Base-by-base conservation (phyloP, 1,140 invertebrate genomes). In the Theocolax elegans region DNA sequence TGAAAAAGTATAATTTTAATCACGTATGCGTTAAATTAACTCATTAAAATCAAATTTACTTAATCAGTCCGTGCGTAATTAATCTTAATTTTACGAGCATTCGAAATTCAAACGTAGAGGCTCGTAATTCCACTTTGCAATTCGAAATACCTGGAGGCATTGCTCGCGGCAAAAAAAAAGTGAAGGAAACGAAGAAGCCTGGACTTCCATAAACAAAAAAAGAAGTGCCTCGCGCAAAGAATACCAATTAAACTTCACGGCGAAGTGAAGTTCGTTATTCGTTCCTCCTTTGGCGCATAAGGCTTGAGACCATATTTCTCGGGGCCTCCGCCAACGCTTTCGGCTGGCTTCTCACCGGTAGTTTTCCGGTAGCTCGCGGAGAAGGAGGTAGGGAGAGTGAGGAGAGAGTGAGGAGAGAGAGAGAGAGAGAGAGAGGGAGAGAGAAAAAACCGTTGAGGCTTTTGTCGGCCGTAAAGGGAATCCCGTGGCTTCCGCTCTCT, bases 401-500 rank as follows among this genome's bases (percentile, higher is more conserved):
- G 38, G 51, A 29, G 21, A 25, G 25, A 27, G 15, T 7, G n/a
- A 27, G n/a, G 51, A 31, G 23, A 54, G 64, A 60, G 51, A 31
- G 27, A 54, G 23, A 15, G 29, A 19, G n/a, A 60, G 21, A 44
- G 7, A 19, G 25, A 48, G 27, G 3, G 9, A 31, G 19, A 60
- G 35, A 31, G 51, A 29, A 23, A 54, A 68, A 64, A 71, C 56
- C 68, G 35, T 70, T 64, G 64, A 70, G 48, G 63, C 63, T 72
- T 74, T 72, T 72, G 70, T 75, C 65, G 66, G 66, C 60, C 46
- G 54, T 69, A 75, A 75, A 71, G 69, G 48, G 67, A 73, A 65
- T 46, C 40, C 68, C 71, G 56, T 65, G 73, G 70, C 60, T 67
- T 74, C 69, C 63, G 67, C 44, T 72, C 51, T 49, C 25, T 66